Percentiles rank a stretch among this genome's conserved stretches.
Evolutionary conservation across 2,888 invertebrate genomes (phyloP).

Genomic region (Philhelius pedissequus): DNA sequence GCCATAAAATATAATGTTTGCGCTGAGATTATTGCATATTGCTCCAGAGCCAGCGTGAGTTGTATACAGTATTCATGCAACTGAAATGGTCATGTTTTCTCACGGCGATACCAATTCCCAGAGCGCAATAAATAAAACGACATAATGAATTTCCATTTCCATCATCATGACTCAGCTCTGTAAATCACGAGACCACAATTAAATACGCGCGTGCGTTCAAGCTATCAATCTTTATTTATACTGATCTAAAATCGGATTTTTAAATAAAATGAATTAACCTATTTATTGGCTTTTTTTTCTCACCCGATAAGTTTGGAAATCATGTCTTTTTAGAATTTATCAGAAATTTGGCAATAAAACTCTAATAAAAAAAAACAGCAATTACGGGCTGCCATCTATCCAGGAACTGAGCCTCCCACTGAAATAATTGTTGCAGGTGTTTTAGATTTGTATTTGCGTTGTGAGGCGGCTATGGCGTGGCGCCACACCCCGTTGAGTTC

Average conservation of each 20-base stretch:
- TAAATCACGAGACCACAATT: conserved; percentile 56
- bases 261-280: conserved; percentile 21
- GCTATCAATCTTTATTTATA: conserved; percentile 41
- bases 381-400: neutral
- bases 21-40: conserved; percentile 1
- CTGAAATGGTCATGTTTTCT: conserved; percentile 52
- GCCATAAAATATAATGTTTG: conserved; percentile 49
- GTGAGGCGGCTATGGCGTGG: conserved; percentile 43
- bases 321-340: neutral
- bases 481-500: conserved; percentile 65
- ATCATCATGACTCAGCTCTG: conserved; percentile 33
- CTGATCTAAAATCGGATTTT: conserved; percentile 38
- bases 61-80: conserved; percentile 3
- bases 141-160: conserved; percentile 31
- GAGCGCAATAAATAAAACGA: conserved; percentile 43
- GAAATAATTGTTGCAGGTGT: conserved; percentile 58
- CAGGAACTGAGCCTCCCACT: conserved; percentile 1
- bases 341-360: no score
- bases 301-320: neutral
- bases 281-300: neutral
- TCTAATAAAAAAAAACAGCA: conserved; percentile 23
- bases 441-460: neutral
- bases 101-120: conserved; percentile 58
- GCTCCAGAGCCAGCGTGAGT: neutral
- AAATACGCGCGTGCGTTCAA: conserved; percentile 49